A percentile compares a stretch with the other conserved stretches of the same genome.
These are phyloP conservation scores for Dorcus parallelipipedus DNA, from an alignment of 2,888 invertebrate genomes.

Conservation along the genomic window DNA sequence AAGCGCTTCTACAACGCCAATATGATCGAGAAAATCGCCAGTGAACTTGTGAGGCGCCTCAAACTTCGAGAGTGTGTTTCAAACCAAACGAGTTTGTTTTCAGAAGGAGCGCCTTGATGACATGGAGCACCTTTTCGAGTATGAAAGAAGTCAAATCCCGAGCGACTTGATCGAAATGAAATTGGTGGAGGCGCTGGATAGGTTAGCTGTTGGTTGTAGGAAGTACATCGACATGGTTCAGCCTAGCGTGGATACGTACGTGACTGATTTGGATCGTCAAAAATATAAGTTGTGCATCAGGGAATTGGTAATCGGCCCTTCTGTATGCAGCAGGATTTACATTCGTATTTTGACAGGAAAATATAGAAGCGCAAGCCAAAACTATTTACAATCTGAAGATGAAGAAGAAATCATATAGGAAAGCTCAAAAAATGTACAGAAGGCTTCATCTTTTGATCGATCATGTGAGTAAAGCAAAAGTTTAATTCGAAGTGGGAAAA, in stretches of 20 bases:
- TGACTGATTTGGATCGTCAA: constrained; percentile 38
- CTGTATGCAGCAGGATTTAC: background rate
- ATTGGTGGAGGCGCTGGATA: constrained; percentile 42
- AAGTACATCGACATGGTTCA: constrained; percentile 46
- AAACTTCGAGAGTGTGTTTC: background rate
- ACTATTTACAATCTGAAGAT: constrained; percentile 28
- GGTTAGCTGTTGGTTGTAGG: constrained; percentile 36
- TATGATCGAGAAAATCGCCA: constrained; percentile 58
- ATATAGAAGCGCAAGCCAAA: constrained; percentile 27
- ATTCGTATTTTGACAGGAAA: constrained; percentile 23
- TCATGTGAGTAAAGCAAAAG: constrained; percentile 30
- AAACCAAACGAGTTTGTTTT: background rate
- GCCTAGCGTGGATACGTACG: constrained; percentile 25
- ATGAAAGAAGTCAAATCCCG: constrained; percentile 28
- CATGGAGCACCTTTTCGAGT: constrained; percentile 42
- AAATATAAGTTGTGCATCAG: constrained; percentile 31
- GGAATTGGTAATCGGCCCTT: constrained; percentile 33
- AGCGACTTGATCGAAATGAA: constrained; percentile 33
- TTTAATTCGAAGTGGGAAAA: too few species aligned
- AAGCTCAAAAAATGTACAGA: constrained; percentile 32
- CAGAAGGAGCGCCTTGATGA: constrained; percentile 42
- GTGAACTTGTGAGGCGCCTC: constrained; percentile 54
- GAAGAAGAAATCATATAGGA: constrained; percentile 35
- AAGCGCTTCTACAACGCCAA: constrained; percentile 67
- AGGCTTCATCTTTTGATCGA: constrained; percentile 33